A percentile compares a stretch with the other conserved stretches of the same genome.
Conservation (phyloP, 2,113 vertebrate species). For the Barnardius zonarius region DNA sequence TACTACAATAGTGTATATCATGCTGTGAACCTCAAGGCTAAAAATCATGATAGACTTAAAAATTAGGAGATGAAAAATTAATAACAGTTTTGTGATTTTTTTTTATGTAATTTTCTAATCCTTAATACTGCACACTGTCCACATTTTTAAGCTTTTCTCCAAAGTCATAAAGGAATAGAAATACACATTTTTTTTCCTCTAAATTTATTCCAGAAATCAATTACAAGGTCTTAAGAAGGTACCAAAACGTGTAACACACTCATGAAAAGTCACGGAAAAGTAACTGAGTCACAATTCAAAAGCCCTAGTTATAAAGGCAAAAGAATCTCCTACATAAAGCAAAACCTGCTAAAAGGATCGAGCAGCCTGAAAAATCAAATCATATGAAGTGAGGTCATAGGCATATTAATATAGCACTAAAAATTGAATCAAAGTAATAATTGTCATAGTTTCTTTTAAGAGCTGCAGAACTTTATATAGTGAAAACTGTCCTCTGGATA, state of each 20-base stretch:
- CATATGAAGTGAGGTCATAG: neutral
- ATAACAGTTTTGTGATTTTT: neutral
- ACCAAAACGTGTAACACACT: neutral
- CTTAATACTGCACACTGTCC: neutral
- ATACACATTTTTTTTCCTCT: neutral
- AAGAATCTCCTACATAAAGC: neutral
- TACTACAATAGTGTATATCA: neutral
- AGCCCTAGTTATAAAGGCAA: neutral
- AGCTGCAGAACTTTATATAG: neutral
- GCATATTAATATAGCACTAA: neutral
- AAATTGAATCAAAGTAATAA: neutral
- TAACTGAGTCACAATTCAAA: neutral
- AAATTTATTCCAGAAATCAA: neutral
- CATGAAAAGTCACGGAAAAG: neutral
- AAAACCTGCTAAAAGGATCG: neutral
- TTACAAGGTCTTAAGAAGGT: neutral
- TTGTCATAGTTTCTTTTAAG: neutral
- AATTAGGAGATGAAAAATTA: neutral
- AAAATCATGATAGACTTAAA: neutral
- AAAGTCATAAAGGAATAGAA: neutral
- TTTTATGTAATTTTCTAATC: neutral
- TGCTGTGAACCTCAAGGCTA: neutral
- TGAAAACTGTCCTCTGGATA: neutral
- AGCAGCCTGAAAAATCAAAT: neutral
- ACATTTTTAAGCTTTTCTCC: neutral